Conservation (phyloP, 53 echinoderm and acorn worm genomes). For the Echinometra lucunter region DNA sequence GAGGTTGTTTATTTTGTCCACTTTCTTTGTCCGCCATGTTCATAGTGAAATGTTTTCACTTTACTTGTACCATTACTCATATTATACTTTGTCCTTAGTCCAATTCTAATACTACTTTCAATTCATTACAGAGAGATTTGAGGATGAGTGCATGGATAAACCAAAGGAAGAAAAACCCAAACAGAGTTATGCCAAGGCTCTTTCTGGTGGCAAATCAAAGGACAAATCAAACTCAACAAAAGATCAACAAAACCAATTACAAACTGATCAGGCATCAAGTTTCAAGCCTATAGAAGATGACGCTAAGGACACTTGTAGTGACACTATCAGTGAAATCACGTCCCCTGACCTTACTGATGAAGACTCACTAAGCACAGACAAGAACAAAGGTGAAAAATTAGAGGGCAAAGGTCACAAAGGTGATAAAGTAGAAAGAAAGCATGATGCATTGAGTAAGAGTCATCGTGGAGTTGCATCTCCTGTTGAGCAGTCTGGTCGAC, state of each 20-base stretch:
- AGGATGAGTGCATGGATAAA: conserved; percentile 19
- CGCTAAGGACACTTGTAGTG: conserved; percentile 41
- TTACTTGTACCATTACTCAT: too few relatives aligned
- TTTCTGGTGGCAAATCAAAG: conserved; percentile 3
- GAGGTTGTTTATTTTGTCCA: too few relatives aligned
- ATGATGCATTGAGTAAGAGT: conserved; percentile 38
- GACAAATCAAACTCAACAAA: conserved; percentile 2
- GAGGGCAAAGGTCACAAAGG: conserved; percentile 18
- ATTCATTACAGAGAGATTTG: conserved; percentile 37
- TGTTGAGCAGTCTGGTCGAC: not conserved
- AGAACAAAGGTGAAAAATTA: conserved; percentile 24
- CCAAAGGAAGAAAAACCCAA: conserved; percentile 22
- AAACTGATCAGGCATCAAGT: not conserved
- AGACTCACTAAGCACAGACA: conserved; percentile 51
- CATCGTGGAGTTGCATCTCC: conserved; percentile 18
- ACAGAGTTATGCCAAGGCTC: conserved; percentile 56
- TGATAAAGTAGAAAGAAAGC: not conserved
- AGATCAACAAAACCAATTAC: not conserved
- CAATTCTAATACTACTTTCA: not conserved
- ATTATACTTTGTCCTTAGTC: not conserved
- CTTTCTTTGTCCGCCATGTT: too few relatives aligned
- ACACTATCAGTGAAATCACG: conserved; percentile 61
- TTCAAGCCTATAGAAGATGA: conserved; percentile 50
- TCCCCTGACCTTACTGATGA: conserved; percentile 46
- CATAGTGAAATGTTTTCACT: too few relatives aligned